Evolutionary conservation across 2,113 vertebrate species (phyloP), one percentile per base, ranked within the genome.

Genomic region (Ochotona princeps): DNA sequence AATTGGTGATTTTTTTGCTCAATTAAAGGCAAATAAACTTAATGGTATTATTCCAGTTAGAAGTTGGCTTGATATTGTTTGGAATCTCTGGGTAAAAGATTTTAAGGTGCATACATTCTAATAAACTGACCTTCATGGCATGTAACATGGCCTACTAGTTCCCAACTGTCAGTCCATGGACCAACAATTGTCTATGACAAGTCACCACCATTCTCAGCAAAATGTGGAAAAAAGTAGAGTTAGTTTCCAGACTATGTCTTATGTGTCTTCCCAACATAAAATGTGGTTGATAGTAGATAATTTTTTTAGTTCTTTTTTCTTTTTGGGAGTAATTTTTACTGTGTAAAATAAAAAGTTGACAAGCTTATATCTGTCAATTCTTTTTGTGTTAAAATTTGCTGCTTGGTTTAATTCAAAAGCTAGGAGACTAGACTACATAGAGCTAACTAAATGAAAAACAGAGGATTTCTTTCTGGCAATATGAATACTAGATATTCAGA

Each of bases 401-500:
- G n/a, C 67, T 94, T 78, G 60, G 20, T 88, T 61, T 90, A 93
- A 92, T 94, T 93, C 86, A 83, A 79, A 63, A 38, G 28, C 60
- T 88, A 57, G 17, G 60, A 47, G 85, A 74, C 44, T 72, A 44
- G 38, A 90, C 44, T 72, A 93, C 26, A 92, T 90, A 83, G 65
- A 93, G 30, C 44, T 66, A 92, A 86, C 73, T 85, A 89, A 83
- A 93, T 83, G 70, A 92, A 96, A 95, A 91, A 74, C 25, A 90
- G 51, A 90, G 88, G 60, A 78, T 95, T 30, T 89, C 60, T 88
- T 96, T 92, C 74, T 95, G 89, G 69, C 69, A 92, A 66, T 89
- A 95, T 83, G 72, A 88, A 91, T 92, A 49, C 49, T 85, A 90
- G 78, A 83, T 95, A 90, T 89, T 92, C 61, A 94, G 92, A 85